Evolutionary conservation across 2,113 vertebrate genomes (phyloP).

Genomic region (Saguinus midas): DNA sequence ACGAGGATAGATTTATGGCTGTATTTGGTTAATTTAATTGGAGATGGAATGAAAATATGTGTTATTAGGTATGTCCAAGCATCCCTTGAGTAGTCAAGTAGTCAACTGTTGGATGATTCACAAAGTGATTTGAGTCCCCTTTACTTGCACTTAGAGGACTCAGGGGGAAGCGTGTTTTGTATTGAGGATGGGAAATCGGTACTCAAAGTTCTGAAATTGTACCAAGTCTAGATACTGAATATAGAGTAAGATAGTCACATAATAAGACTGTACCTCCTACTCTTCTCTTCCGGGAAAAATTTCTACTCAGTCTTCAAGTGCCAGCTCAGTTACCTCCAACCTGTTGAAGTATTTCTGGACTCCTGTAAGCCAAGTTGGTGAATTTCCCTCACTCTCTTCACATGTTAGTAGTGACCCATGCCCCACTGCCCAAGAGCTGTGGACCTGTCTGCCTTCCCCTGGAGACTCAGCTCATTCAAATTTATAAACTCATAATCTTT

Average conservation of each 20-base stretch:
- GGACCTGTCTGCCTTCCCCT: too few relatives aligned
- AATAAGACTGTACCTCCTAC: fast-evolving
- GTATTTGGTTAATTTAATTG: not conserved
- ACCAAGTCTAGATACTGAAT: not conserved
- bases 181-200: not conserved
- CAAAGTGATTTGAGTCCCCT: not conserved
- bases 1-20: not conserved
- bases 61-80: not conserved
- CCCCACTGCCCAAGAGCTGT: fast-evolving
- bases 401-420: fast-evolving
- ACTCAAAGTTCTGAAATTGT: not conserved
- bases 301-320: not conserved
- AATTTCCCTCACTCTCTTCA: fast-evolving
- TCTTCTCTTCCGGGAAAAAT: not conserved
- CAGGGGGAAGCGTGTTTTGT: not conserved
- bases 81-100: not conserved
- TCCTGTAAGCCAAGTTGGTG: fast-evolving
- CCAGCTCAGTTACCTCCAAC: fast-evolving
- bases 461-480: not conserved
- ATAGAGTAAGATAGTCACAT: not conserved
- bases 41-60: not conserved
- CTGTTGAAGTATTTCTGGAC: not conserved
- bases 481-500: not conserved
- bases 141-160: not conserved
- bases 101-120: not conserved